Percentiles rank a stretch among this genome's conserved stretches.
These are phyloP conservation scores for Danaus melanippus DNA, from an alignment of 1,140 invertebrate species.

Conservation along the genomic window DNA sequence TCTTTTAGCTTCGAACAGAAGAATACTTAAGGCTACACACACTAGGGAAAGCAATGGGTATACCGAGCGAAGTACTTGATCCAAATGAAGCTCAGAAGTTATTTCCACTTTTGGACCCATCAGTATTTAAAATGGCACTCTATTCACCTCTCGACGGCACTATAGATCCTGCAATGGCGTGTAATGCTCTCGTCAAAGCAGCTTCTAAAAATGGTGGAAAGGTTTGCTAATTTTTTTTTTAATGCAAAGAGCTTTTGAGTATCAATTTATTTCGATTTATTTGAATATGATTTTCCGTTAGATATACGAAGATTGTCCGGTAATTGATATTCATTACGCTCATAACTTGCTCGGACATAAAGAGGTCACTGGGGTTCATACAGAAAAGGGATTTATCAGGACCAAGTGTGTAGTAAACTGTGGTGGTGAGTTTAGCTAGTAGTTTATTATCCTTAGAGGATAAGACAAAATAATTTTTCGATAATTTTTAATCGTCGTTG, in stretches of 20 bases:
- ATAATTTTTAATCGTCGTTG: no score
- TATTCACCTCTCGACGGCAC: constrained; percentile 87
- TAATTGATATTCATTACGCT: constrained; percentile 77
- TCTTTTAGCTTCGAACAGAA: constrained; percentile 78
- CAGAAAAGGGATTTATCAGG: constrained; percentile 79
- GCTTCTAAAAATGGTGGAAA: constrained; percentile 80
- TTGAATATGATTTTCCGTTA: constrained; percentile 41
- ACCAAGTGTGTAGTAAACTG: constrained; percentile 85
- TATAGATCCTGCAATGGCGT: constrained; percentile 86
- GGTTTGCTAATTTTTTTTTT: constrained; percentile 62
- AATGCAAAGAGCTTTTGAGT: neutral
- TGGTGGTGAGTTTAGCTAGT: constrained; percentile 66
- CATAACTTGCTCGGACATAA: constrained; percentile 77
- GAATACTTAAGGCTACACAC: constrained; percentile 89
- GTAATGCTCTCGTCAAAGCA: constrained; percentile 80
- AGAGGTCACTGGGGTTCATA: constrained; percentile 83
- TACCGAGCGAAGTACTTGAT: constrained; percentile 81
- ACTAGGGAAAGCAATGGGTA: constrained; percentile 81
- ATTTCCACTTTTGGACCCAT: constrained; percentile 85
- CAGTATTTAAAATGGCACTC: constrained; percentile 81
- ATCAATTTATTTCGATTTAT: constrained; percentile 4
- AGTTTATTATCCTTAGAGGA: no score
- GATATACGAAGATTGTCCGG: constrained; percentile 84
- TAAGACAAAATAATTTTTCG: no score
- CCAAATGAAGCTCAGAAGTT: constrained; percentile 82